These are phyloP conservation scores for Eristalinus sepulchralis DNA, from an alignment of 2,888 invertebrate genomes.

Conservation along the genomic window DNA sequence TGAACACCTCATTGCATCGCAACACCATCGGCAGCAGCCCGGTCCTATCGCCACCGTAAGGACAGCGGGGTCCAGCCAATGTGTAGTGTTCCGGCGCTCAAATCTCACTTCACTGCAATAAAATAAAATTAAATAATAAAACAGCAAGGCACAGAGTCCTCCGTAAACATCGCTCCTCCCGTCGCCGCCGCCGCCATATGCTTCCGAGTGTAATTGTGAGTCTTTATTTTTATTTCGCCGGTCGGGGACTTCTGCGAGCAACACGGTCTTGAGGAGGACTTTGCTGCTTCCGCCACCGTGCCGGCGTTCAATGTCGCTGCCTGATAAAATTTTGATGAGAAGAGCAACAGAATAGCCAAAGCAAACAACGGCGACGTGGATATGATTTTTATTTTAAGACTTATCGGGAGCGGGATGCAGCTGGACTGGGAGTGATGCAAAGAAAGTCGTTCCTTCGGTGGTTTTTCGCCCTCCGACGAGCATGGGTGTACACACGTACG, in stretches of 20 bases:
- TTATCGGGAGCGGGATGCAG: slow-evolving; percentile 38
- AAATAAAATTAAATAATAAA: slow-evolving; percentile 68
- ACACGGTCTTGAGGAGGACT: slow-evolving; percentile 45
- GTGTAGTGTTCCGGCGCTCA: slow-evolving; percentile 35
- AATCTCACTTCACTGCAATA: slow-evolving; percentile 45
- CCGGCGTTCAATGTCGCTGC: slow-evolving; percentile 3
- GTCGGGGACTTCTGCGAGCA: not conserved
- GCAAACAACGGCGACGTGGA: slow-evolving; percentile 25
- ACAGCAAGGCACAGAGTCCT: not conserved
- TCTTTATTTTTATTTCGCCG: slow-evolving; percentile 17
- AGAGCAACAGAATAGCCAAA: slow-evolving; percentile 7
- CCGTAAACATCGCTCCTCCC: not conserved
- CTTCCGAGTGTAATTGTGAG: slow-evolving; percentile 53
- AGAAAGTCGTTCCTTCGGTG: slow-evolving; percentile 62
- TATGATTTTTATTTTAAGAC: slow-evolving; percentile 48
- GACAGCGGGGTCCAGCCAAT: slow-evolving; percentile 17
- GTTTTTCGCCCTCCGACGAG: slow-evolving; percentile 28
- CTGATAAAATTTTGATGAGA: slow-evolving; percentile 68
- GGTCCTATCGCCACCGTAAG: not conserved
- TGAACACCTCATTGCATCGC: slow-evolving; percentile 61
- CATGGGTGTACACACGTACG: not conserved
- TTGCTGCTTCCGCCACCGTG: slow-evolving; percentile 34
- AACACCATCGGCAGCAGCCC: not conserved
- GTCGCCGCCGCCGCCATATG: slow-evolving; percentile 15
- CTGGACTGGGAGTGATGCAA: slow-evolving; percentile 39